Percentiles rank a stretch among this genome's conserved stretches.
Evolutionary conservation across 37 sponge, comb jelly and placozoan species (phyloP).

Genomic region (Axinella damicornis): DNA sequence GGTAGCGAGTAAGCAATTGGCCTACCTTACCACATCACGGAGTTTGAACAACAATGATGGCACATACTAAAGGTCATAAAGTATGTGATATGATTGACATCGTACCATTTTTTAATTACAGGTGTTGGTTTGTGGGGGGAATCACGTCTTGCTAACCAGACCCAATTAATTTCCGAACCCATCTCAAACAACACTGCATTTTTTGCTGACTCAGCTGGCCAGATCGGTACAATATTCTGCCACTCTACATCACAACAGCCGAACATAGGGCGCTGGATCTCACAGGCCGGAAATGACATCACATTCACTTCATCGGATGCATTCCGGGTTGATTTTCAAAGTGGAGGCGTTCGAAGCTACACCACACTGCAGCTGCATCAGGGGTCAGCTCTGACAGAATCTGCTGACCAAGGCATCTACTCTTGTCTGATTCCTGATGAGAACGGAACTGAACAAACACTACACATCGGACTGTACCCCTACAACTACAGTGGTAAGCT

Average conservation of each 20-base stretch:
- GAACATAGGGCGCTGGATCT: background rate
- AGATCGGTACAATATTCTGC: background rate
- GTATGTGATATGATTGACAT: too few relatives aligned
- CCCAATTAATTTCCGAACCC: background rate
- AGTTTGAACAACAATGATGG: too few relatives aligned
- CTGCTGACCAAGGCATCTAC: background rate
- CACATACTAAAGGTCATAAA: too few relatives aligned
- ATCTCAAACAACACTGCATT: background rate
- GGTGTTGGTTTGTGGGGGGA: background rate
- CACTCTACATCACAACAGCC: background rate
- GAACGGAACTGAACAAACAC: background rate
- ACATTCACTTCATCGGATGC: background rate
- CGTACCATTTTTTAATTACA: background rate
- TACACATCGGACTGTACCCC: background rate
- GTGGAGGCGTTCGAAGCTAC: background rate
- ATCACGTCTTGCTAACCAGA: too few relatives aligned
- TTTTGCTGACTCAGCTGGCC: background rate
- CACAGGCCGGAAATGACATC: background rate
- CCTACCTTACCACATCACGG: too few relatives aligned
- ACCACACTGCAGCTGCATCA: background rate
- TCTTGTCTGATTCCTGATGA: slow-evolving; percentile 4
- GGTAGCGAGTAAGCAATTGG: too few relatives aligned
- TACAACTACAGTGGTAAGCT: background rate
- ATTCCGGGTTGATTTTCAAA: background rate
- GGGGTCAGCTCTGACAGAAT: background rate